Evolutionary conservation across 2,888 invertebrate genomes (phyloP).

Genomic region (Biston betularia): DNA sequence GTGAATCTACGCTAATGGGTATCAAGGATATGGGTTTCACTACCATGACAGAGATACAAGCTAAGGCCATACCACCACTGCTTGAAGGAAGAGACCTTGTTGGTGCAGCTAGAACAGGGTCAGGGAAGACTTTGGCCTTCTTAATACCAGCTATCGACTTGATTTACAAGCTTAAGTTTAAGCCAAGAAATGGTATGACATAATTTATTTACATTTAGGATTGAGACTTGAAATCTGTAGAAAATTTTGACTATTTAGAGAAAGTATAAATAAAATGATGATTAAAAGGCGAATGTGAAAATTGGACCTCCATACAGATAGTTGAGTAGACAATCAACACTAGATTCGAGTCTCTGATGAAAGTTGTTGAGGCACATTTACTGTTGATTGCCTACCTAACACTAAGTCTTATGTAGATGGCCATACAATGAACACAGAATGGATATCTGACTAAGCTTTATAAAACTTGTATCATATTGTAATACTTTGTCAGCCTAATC

Average conservation of each 20-base stretch:
- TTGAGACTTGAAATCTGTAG: too few species aligned
- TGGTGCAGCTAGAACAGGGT: conserved; percentile 98
- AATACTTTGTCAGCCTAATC: background rate
- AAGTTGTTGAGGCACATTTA: conserved; percentile 76
- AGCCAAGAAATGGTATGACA: conserved; percentile 93
- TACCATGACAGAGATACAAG: conserved; percentile 98
- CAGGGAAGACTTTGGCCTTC: conserved; percentile 98
- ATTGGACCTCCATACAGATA: conserved; percentile 60
- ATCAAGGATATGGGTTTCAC: conserved; percentile 97
- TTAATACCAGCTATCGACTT: conserved; percentile 98
- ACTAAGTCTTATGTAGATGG: conserved; percentile 64
- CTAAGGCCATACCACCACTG: conserved; percentile 94
- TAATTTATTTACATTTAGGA: too few species aligned
- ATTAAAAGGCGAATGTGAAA: conserved; percentile 88
- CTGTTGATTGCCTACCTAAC: conserved; percentile 53
- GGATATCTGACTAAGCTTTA: conserved; percentile 75
- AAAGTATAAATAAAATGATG: conserved; percentile 70
- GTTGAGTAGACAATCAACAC: conserved; percentile 51
- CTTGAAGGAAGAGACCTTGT: conserved; percentile 97
- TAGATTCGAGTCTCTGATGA: conserved; percentile 66
- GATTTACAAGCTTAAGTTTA: conserved; percentile 95
- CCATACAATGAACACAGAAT: conserved; percentile 80
- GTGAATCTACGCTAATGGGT: conserved; percentile 93
- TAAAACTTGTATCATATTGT: background rate
- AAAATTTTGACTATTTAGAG: too few species aligned